Evolutionary conservation across 2,113 vertebrate genomes (phyloP), one percentile per base, ranked within the genome.

Genomic region (Brachyhypopomus occidentalis): DNA sequence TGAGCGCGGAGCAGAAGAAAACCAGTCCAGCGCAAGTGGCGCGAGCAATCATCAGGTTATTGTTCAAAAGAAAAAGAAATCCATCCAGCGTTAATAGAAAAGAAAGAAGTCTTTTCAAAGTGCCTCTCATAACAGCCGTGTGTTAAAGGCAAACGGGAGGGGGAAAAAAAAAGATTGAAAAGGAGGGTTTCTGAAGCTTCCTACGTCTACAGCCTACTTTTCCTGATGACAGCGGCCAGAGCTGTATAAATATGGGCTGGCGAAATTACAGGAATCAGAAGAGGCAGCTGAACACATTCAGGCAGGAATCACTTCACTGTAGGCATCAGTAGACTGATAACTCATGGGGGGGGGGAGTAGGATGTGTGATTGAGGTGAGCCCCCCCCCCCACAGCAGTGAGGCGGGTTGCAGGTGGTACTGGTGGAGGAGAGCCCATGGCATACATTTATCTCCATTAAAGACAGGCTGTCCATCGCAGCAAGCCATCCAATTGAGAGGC

Each of bases 401-500:
- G 81, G 82, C 83, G 56, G 84, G 81, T 84, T 88, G 88, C 91
- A 92, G 89, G 91, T 90, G 90, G 86, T 77, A 56, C 86, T 88
- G 89, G 88, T 88, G 88, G 87, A 89, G 88, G 81, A 36, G 83
- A 78, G 72, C 83, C 75, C 75, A 83, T 83, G 86, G 84, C 87
- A 73, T 72, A 84, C 87, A 90, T 93, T 91, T 81, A 90, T 92
- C 90, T 92, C 87, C 82, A 88, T 93, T 91, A 91, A 86, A 84
- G 83, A 83, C 67, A 59, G 48, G 77, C 80, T 86, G 90, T 89
- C 89, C 88, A 79, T 86, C 85, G 84, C 64, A 74, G 75, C 23
- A 56, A 62, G 85, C 74, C 74, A 55, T 64, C 80, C 38, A 62
- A 75, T 41, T 25, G 60, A 41, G 25, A 75, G 55, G 75, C 62